Base-by-base conservation (phyloP, 2,888 invertebrate genomes). In the Chorisops tibialis region DNA sequence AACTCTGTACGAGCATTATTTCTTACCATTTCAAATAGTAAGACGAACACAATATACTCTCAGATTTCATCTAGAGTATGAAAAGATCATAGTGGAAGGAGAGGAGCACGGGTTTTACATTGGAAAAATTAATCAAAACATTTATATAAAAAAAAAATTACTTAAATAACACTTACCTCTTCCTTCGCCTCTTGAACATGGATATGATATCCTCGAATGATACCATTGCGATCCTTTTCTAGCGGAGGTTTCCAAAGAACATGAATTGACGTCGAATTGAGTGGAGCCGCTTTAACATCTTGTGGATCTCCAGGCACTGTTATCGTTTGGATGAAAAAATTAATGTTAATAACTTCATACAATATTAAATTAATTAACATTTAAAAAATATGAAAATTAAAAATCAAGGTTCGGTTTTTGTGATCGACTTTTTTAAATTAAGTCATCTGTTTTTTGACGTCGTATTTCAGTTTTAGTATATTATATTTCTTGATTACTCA, bases 231-330 rank as follows among this genome's bases (percentile, higher is more conserved):
- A 71, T 96, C 95, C 72, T 92, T 91, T 69, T 90, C 88, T 64
- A 85, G 83, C 0, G 98, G 99, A 6, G 94, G 91, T 73, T 93
- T 90, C 99, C 99, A 99, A 65, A 88, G 86, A 56, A 98, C 94
- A 76, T 89, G 89, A 69, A 98, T 88, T 38, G 96, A 87, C n/a
- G 97, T 96, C 1, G 98, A 97, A 82, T 97, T 98, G 75, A 97
- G 83, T 19, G 93, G 85, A 65, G 84, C 86, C 45, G 90, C 91
- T 79, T 89, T 88, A 67, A 99, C 94, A 73, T 93, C 91, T 79
- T 92, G 91, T 50, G 98, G 98, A 80, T 96, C 92, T 68, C 96
- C 96, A 71, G 98, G 98, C 84, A 99, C 98, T 98, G 87, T 67
- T 65, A 56, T 62, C 14, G 43, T 60, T 16, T 30, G 45, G 41